Percentiles rank a stretch among this genome's conserved stretches.
Evolutionary conservation across 2,113 vertebrate species (phyloP).

Genomic region (Cyprinodon brontotheroides): DNA sequence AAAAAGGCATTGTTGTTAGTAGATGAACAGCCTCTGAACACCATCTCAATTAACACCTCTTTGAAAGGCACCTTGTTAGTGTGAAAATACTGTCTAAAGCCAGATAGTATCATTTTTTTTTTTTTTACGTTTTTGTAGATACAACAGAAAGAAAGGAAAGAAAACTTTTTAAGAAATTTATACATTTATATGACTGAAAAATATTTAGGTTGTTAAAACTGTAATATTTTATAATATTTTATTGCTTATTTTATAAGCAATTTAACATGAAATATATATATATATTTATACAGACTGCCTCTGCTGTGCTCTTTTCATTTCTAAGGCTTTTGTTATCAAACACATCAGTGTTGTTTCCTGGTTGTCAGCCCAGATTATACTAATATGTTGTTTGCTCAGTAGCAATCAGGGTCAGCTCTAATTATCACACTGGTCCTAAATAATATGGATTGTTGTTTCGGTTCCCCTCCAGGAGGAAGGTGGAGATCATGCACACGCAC

Average conservation of each 20-base stretch:
- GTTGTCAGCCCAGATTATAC: not conserved
- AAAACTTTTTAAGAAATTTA: too few relatives aligned
- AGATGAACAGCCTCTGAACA: not conserved
- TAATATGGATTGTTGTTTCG: slow-evolving; percentile 40
- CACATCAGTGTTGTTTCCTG: not conserved
- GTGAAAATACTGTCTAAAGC: not conserved
- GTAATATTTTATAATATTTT: too few relatives aligned
- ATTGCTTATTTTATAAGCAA: too few relatives aligned
- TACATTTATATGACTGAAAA: too few relatives aligned
- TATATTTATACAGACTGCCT: not conserved
- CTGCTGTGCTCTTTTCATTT: not conserved
- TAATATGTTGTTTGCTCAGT: slow-evolving; percentile 37
- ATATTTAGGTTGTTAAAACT: too few relatives aligned
- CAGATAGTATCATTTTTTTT: not conserved
- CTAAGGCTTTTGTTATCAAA: not conserved
- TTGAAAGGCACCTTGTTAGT: slow-evolving; percentile 5
- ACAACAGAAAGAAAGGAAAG: not conserved
- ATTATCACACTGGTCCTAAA: slow-evolving; percentile 23
- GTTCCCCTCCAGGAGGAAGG: slow-evolving; percentile 86
- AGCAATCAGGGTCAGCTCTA: slow-evolving; percentile 39
- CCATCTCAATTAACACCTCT: not conserved
- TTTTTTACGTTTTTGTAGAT: not conserved
- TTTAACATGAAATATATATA: too few relatives aligned
- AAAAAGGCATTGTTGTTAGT: not conserved
- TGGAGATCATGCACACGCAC: slow-evolving; percentile 99